These are phyloP conservation scores for Heterotis niloticus DNA, from an alignment of 2,113 vertebrate genomes.

Conservation along the genomic window DNA sequence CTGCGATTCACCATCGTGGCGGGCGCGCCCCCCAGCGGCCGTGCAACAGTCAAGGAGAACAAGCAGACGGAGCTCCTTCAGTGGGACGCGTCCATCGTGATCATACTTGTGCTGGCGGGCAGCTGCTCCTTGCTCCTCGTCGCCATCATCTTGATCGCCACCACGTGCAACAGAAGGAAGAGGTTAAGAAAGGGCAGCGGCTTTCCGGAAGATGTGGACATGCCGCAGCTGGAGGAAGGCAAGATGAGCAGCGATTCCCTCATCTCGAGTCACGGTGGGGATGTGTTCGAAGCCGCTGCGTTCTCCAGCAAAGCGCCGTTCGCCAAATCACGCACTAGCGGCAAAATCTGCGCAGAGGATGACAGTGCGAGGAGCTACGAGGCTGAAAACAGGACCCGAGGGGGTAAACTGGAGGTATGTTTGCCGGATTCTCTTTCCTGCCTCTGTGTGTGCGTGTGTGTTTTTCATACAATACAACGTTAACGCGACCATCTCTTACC, in stretches of 20 bases:
- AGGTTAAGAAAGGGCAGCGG: conserved; percentile 66
- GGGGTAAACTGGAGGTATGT: conserved; percentile 77
- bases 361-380: conserved; percentile 74
- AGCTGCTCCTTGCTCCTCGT: conserved; percentile 88
- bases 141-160: conserved; percentile 88
- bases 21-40: conserved; percentile 63
- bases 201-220: conserved; percentile 52
- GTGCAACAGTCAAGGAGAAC: conserved; percentile 60
- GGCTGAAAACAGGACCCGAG: conserved; percentile 74
- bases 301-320: conserved; percentile 76
- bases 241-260: conserved; percentile 66
- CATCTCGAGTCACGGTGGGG: conserved; percentile 64
- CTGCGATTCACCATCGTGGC: conserved; percentile 78
- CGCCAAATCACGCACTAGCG: conserved; percentile 58
- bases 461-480: not conserved
- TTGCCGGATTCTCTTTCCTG: not conserved
- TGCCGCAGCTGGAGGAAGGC: conserved; percentile 71
- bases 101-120: conserved; percentile 86
- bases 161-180: conserved; percentile 83
- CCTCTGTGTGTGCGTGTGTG: not conserved
- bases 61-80: conserved; percentile 61
- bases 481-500: conserved; percentile 11
- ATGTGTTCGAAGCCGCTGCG: conserved; percentile 76
- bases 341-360: conserved; percentile 61
- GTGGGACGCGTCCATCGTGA: conserved; percentile 85